Evolutionary conservation across 2,888 invertebrate species (phyloP).

Genomic region (Calliopum simillimum): DNA sequence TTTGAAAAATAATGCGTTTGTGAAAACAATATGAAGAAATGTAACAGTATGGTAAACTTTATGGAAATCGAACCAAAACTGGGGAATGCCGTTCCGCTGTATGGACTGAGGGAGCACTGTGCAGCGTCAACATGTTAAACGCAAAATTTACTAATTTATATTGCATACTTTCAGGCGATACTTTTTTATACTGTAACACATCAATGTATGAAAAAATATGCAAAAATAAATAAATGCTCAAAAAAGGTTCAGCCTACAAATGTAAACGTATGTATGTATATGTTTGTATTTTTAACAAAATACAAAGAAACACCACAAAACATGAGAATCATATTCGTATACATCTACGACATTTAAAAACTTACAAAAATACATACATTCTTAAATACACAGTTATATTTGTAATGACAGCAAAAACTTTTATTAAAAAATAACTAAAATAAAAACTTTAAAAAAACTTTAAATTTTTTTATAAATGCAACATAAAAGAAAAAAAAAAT

Average conservation of each 20-base stretch:
- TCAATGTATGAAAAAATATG: too few relatives aligned
- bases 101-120: too few relatives aligned
- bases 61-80: too few relatives aligned
- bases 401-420: not conserved
- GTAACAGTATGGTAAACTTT: too few relatives aligned
- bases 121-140: too few relatives aligned
- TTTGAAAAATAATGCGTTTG: too few relatives aligned
- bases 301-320: not conserved
- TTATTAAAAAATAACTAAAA: not conserved
- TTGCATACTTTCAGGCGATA: too few relatives aligned
- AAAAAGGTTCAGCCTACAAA: not conserved
- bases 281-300: not conserved
- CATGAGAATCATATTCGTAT: not conserved
- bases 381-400: not conserved
- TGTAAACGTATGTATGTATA: not conserved
- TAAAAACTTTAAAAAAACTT: not conserved
- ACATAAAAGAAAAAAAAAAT: not conserved
- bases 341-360: not conserved
- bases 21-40: too few relatives aligned
- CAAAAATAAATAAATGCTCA: too few relatives aligned
- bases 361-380: not conserved
- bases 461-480: constrained; percentile 5
- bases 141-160: too few relatives aligned
- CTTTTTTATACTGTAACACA: too few relatives aligned
- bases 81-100: too few relatives aligned